These are phyloP conservation scores for Anseranas semipalmata DNA, from an alignment of 2,113 vertebrate genomes.

Conservation along the genomic window DNA sequence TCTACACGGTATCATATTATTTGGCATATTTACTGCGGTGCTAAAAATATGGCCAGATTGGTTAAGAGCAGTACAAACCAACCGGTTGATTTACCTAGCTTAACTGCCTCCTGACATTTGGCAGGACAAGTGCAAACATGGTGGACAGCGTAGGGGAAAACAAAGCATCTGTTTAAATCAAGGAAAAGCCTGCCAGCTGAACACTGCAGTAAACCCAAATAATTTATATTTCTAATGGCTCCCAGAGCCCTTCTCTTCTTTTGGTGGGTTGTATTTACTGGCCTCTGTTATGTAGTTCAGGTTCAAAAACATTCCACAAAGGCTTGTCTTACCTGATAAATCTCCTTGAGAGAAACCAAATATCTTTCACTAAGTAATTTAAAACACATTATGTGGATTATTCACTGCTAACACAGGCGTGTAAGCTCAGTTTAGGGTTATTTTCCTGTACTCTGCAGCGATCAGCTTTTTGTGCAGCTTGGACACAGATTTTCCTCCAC, in stretches of 20 bases:
- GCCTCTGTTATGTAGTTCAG: slow-evolving; percentile 17
- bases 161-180: slow-evolving; percentile 37
- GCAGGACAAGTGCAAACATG: neutral
- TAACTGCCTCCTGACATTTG: neutral
- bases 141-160: neutral
- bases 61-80: neutral
- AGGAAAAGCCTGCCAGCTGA: neutral
- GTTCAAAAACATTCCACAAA: slow-evolving; percentile 21
- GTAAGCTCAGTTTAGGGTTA: neutral
- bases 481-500: neutral
- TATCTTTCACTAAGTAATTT: slow-evolving; percentile 23
- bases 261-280: slow-evolving; percentile 13
- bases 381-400: neutral
- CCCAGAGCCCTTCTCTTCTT: slow-evolving; percentile 23
- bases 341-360: slow-evolving; percentile 28
- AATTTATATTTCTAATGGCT: slow-evolving; percentile 28
- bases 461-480: neutral
- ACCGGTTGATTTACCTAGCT: slow-evolving; percentile 14
- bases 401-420: neutral
- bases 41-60: neutral
- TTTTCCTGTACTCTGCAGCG: neutral
- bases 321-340: slow-evolving; percentile 39
- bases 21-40: neutral
- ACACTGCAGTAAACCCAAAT: slow-evolving; percentile 4
- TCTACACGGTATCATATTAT: neutral